Conservation (phyloP, 2,888 invertebrate genomes). For the Pristionchus arcanus region DNA sequence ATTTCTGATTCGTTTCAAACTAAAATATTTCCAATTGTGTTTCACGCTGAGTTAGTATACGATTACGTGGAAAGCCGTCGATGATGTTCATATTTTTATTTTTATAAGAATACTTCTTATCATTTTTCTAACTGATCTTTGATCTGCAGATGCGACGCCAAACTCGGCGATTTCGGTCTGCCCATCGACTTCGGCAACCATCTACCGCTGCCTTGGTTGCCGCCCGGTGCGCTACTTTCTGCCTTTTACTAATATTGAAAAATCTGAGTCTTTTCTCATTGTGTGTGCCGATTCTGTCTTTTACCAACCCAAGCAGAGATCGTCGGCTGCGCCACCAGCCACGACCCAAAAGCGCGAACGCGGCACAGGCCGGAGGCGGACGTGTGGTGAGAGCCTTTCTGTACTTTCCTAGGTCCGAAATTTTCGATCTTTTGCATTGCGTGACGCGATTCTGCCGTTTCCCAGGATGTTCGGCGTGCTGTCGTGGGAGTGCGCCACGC, state of each 20-base stretch:
- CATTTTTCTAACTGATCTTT: neutral
- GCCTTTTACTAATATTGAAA: neutral
- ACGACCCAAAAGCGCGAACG: constrained; percentile 35
- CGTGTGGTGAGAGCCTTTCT: constrained; percentile 66
- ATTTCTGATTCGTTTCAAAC: too few relatives aligned
- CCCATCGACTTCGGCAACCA: constrained; percentile 71
- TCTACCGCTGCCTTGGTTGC: constrained; percentile 76
- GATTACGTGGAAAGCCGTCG: too few relatives aligned
- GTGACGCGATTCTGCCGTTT: neutral
- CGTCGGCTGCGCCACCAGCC: constrained; percentile 64
- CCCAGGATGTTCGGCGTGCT: constrained; percentile 76
- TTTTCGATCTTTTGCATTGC: constrained; percentile 3
- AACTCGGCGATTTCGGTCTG: constrained; percentile 77
- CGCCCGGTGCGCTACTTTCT: constrained; percentile 62
- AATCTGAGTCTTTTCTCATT: neutral
- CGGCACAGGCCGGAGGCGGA: constrained; percentile 76
- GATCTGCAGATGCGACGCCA: constrained; percentile 69
- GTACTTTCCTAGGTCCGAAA: neutral
- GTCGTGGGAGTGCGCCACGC: constrained; percentile 76
- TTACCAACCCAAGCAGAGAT: constrained; percentile 57
- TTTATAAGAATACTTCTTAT: neutral
- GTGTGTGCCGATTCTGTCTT: neutral
- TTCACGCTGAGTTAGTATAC: neutral
- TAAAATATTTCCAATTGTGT: neutral
- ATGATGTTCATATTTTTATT: too few relatives aligned